phyloP scores from a whole-genome alignment of 2,113 vertebrate species.

The Dasyurus viverrinus region DNA sequence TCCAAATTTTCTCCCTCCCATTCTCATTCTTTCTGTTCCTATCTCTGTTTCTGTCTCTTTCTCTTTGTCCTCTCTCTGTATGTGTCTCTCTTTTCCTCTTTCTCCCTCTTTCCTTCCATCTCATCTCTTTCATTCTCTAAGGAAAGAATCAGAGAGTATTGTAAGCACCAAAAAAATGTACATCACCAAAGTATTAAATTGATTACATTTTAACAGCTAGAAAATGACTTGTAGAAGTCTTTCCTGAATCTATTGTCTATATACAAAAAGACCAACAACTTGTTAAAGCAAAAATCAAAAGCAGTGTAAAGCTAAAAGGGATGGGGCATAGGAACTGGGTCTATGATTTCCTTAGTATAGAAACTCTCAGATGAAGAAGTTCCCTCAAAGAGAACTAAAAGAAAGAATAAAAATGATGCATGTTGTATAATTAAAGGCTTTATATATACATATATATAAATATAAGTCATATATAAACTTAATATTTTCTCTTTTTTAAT shows the following conservation, averaged over 20 bases:
- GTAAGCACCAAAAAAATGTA: neutral
- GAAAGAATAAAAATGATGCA: neutral
- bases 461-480: fast-evolving
- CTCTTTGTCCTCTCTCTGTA: too few relatives aligned
- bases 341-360: neutral
- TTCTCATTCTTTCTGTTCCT: too few relatives aligned
- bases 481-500: neutral
- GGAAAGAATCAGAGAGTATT: neutral
- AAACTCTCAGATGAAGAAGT: neutral
- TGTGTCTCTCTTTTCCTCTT: too few relatives aligned
- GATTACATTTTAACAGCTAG: neutral
- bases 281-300: neutral
- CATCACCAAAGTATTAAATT: neutral
- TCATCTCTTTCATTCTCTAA: neutral
- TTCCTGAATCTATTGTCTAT: neutral
- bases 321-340: neutral
- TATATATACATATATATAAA: neutral
- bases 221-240: neutral
- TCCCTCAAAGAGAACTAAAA: neutral
- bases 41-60: too few relatives aligned
- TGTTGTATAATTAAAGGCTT: neutral
- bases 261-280: neutral
- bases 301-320: neutral
- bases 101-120: too few relatives aligned
- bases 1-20: too few relatives aligned